phyloP scores from a whole-genome alignment of 2,797 vertebrate species.

The Anguilla obscura region DNA sequence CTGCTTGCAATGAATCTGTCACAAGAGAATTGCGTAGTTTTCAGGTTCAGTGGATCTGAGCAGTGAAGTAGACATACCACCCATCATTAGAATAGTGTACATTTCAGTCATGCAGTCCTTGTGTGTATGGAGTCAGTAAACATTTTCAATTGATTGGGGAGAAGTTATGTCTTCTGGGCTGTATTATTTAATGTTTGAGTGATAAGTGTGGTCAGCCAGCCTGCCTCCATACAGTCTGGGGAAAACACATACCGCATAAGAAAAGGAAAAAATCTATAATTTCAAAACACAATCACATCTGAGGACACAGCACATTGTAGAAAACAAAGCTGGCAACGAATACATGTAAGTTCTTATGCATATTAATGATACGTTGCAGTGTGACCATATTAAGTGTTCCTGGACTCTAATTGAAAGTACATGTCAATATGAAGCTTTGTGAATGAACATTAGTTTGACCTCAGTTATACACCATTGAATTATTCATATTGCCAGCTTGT shows the following conservation, averaged over 20 bases:
- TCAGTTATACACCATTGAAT: not conserved
- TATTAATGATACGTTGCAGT: not conserved
- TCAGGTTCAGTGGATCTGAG: not conserved
- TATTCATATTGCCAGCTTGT: too few species aligned
- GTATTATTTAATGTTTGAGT: too few species aligned
- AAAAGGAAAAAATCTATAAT: too few species aligned
- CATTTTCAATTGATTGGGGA: not conserved
- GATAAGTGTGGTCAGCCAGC: too few species aligned
- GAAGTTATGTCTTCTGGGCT: too few species aligned
- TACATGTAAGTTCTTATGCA: not conserved
- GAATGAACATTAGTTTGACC: not conserved
- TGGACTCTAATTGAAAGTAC: not conserved
- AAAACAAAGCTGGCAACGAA: not conserved
- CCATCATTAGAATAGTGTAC: not conserved
- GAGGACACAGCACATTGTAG: too few species aligned
- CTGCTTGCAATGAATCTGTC: not conserved
- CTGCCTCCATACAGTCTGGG: too few species aligned
- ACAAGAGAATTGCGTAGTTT: not conserved
- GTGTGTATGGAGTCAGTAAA: not conserved
- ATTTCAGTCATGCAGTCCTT: not conserved
- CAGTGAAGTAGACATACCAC: not conserved
- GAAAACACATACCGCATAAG: too few species aligned
- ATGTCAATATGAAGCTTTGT: not conserved
- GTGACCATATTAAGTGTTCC: not conserved
- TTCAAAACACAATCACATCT: too few species aligned